These are phyloP conservation scores for Myiozetetes cayanensis DNA, from an alignment of 2,113 vertebrate genomes.

Conservation along the genomic window DNA sequence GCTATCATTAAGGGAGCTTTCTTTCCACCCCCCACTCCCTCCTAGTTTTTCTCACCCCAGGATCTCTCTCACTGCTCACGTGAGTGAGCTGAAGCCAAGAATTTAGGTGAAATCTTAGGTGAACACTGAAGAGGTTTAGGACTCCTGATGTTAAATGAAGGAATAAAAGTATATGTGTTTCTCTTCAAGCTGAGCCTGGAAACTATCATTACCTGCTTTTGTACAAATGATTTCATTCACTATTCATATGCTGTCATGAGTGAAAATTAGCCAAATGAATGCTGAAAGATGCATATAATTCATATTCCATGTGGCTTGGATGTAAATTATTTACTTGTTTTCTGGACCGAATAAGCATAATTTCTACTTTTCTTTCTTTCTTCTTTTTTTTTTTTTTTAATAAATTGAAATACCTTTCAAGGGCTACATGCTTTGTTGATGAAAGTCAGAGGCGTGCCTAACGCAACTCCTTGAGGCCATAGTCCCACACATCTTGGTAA, in stretches of 20 bases:
- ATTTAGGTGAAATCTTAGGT: background rate
- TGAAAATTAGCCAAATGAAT: slow-evolving; percentile 22
- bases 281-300: slow-evolving; percentile 20
- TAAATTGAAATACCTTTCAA: background rate
- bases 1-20: background rate
- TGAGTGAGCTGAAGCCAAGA: background rate
- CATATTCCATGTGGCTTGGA: background rate
- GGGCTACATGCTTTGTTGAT: background rate
- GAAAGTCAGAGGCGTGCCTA: background rate
- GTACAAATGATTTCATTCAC: background rate
- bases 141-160: background rate
- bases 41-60: background rate
- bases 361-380: background rate
- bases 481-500: background rate
- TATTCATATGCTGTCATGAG: background rate
- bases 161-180: background rate
- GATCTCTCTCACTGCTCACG: background rate
- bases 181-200: background rate
- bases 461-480: background rate
- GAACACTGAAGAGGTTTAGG: background rate
- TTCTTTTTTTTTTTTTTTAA: background rate
- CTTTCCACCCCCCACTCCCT: accelerated
- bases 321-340: slow-evolving; percentile 35
- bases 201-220: background rate
- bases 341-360: background rate